Evolutionary conservation across 2,113 vertebrate genomes (phyloP).

Genomic region (Machaerirhynchus nigripectus): DNA sequence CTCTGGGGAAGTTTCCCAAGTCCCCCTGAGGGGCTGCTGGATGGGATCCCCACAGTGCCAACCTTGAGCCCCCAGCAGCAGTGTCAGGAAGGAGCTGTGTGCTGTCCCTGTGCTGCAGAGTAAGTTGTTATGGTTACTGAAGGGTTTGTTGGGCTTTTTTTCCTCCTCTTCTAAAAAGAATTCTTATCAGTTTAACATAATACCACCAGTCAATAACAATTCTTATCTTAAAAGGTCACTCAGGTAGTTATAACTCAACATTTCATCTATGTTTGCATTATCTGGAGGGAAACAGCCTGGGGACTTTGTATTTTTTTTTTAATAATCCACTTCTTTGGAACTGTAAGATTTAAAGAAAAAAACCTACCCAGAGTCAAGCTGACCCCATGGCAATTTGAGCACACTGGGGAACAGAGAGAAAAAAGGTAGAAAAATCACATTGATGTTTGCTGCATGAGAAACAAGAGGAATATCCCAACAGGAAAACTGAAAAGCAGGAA

Average conservation of each 20-base stretch:
- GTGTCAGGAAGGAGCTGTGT: background rate
- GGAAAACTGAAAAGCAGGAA: background rate
- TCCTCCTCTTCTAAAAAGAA: background rate
- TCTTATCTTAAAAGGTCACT: constrained; percentile 58
- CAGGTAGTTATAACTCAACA: constrained; percentile 35
- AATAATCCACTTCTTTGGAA: background rate
- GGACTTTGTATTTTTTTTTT: background rate
- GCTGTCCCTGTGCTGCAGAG: background rate
- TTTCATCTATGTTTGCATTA: background rate
- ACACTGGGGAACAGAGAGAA: background rate
- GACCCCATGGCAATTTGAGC: background rate
- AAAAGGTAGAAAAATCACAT: background rate
- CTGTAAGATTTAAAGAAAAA: background rate
- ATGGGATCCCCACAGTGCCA: background rate
- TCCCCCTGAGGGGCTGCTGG: accelerated
- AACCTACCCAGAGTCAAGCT: background rate
- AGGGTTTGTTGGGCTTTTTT: background rate
- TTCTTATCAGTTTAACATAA: constrained; percentile 61
- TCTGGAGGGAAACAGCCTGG: constrained; percentile 44
- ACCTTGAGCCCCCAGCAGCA: background rate
- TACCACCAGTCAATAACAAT: constrained; percentile 7
- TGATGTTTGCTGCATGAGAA: background rate
- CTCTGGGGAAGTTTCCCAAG: background rate
- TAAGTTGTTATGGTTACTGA: constrained; percentile 34
- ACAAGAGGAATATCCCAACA: background rate